phyloP scores from a whole-genome alignment of 2,888 invertebrate species.

The Tromatobia lineatoria region DNA sequence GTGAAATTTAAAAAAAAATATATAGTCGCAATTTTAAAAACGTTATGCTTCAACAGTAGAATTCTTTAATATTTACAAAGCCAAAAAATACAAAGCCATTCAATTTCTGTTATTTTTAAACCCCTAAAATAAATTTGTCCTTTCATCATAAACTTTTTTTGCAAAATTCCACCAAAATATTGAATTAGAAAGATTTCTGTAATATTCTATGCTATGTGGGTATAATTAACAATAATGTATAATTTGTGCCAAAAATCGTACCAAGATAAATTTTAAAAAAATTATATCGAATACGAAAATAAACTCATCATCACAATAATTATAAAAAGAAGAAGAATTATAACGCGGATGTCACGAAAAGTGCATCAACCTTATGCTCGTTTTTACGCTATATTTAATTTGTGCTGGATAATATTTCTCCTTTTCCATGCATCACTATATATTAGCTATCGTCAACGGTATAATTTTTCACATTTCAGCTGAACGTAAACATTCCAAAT shows the following conservation, averaged over 20 bases:
- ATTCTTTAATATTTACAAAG: too few species aligned
- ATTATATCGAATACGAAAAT: conserved; percentile 22
- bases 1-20: too few species aligned
- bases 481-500: conserved; percentile 37
- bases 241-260: conserved; percentile 54
- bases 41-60: too few species aligned
- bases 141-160: too few species aligned
- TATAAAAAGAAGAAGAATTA: conserved; percentile 46
- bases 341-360: conserved; percentile 35
- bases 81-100: too few species aligned
- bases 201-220: background rate
- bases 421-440: background rate
- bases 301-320: conserved; percentile 20
- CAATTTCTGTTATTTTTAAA: too few species aligned
- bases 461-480: conserved; percentile 4
- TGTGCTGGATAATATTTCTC: background rate
- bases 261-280: conserved; percentile 19
- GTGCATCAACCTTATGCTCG: conserved; percentile 20
- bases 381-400: conserved; percentile 34
- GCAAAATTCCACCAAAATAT: too few species aligned
- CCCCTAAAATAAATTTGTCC: too few species aligned
- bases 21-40: too few species aligned
- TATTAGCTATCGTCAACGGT: background rate
- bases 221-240: conserved; percentile 25
- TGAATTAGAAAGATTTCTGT: too few species aligned